Evolutionary conservation across 2,888 invertebrate species (phyloP), one percentile per base, ranked within the genome.

Genomic region (Parnassius apollo): DNA sequence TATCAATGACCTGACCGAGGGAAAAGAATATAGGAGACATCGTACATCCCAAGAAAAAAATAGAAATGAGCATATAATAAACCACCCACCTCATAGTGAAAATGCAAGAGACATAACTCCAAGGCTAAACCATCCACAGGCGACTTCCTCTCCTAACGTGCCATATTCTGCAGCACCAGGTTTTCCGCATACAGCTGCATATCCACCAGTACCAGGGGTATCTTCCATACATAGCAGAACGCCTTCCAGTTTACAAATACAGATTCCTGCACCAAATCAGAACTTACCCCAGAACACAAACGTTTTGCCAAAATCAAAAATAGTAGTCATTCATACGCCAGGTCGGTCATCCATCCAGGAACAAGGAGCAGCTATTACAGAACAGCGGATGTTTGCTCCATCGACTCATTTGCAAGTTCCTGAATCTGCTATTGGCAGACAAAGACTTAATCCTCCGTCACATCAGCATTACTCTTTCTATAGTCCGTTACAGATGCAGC

Each of bases 101-200:
- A 49, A 12, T 13, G 13, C 13, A 49, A 49, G 59, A 49, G 53
- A 12, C n/a, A 7, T 49, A 7, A 10, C 45, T 35, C 35, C 55
- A 9, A 44, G 45, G 42, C 51, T 10, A 18, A 22, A 11, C 35
- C 45, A 57, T 22, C 58, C 62, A 12, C 62, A 58, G 50, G 58
- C 58, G 9, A 46, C 13, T 18, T 62, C 62, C 9, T 49, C 62
- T 9, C 62, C 57, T 12, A 48, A 42, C 8, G 13, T 13, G 18
- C 48, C 22, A 12, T 3, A n/a, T 51, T 44, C 44, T 49, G 8
- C 12, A 59, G 25, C 18, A 8, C 42, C 55, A 3, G n/a, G 53
- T 18, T 49, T 53, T 22, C 9, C 48, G 11, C 52, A 42, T 3
- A 13, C 46, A 12, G 50, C 18, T 9, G 22, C 42, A 2, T 57